A percentile compares a stretch with the other conserved stretches of the same genome.
phyloP scores from a whole-genome alignment of 2,888 invertebrate genomes.

The Plusia festucae region DNA sequence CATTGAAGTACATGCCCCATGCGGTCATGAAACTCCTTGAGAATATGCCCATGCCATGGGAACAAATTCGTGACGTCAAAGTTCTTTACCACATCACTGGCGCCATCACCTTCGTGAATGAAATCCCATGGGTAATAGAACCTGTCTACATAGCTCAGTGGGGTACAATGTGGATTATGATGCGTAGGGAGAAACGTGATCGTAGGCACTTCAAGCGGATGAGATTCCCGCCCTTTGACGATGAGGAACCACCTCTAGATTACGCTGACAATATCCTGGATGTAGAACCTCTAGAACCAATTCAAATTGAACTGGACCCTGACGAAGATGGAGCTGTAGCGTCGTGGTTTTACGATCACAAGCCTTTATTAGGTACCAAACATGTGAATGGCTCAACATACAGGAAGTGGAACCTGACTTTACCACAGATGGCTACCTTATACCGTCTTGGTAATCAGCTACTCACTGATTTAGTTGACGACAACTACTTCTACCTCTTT shows the following conservation, averaged over 20 bases:
- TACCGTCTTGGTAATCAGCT: constrained; percentile 99
- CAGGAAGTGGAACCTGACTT: constrained; percentile 97
- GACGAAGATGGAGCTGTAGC: constrained; percentile 97
- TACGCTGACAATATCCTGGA: constrained; percentile 99
- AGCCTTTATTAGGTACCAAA: constrained; percentile 97
- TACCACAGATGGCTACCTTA: constrained; percentile 99
- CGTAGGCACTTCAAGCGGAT: constrained; percentile 99
- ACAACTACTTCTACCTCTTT: constrained; percentile 99
- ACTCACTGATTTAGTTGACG: constrained; percentile 98
- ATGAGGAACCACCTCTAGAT: constrained; percentile 99
- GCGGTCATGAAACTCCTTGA: constrained; percentile 99
- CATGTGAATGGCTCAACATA: constrained; percentile 99
- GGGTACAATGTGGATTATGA: constrained; percentile 99
- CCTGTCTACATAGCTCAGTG: constrained; percentile 99
- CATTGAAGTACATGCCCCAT: constrained; percentile 99
- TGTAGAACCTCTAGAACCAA: constrained; percentile 99
- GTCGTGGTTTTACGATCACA: constrained; percentile 99
- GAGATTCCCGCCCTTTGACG: constrained; percentile 99
- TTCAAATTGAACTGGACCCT: constrained; percentile 98
- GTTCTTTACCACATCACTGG: constrained; percentile 99
- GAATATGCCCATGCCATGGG: constrained; percentile 99
- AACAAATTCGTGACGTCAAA: constrained; percentile 99
- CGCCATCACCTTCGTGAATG: constrained; percentile 99
- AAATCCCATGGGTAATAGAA: constrained; percentile 99
- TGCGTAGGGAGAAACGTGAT: constrained; percentile 99